Conservation (phyloP, 2,113 vertebrate genomes). For the Hypomesus transpacificus region DNA sequence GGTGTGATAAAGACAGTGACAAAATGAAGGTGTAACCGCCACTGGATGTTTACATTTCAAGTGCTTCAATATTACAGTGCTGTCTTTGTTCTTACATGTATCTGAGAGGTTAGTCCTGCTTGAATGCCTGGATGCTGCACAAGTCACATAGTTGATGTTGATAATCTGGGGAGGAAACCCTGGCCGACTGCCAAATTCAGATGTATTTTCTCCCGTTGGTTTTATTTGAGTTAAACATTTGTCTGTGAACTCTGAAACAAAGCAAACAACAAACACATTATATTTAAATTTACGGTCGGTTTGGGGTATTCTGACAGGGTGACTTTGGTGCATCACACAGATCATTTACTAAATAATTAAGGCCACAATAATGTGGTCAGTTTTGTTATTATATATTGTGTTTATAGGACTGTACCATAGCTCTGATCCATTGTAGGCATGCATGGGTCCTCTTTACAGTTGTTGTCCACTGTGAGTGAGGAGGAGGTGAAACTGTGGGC, state of each 20-base stretch:
- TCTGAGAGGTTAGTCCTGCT: background rate
- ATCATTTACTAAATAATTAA: background rate
- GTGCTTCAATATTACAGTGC: background rate
- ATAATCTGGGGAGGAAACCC: background rate
- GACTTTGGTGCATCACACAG: background rate
- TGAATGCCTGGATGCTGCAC: background rate
- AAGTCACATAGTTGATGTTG: conserved; percentile 1
- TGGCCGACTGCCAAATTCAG: background rate
- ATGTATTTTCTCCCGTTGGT: background rate
- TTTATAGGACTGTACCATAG: background rate
- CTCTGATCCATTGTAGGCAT: background rate
- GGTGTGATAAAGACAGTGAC: background rate
- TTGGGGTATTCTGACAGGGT: background rate
- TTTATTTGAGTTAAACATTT: background rate
- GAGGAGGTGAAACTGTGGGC: background rate
- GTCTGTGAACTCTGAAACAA: background rate
- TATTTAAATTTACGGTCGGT: background rate
- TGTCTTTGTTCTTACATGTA: background rate
- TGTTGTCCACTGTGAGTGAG: background rate
- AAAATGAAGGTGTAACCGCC: background rate
- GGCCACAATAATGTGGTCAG: background rate
- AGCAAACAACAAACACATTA: too few species aligned
- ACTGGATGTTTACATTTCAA: background rate
- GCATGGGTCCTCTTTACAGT: background rate
- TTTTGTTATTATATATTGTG: background rate